A percentile compares a stretch with the other conserved stretches of the same genome.
Evolutionary conservation across 2,888 invertebrate species (phyloP).

Genomic region (Syritta pipiens): DNA sequence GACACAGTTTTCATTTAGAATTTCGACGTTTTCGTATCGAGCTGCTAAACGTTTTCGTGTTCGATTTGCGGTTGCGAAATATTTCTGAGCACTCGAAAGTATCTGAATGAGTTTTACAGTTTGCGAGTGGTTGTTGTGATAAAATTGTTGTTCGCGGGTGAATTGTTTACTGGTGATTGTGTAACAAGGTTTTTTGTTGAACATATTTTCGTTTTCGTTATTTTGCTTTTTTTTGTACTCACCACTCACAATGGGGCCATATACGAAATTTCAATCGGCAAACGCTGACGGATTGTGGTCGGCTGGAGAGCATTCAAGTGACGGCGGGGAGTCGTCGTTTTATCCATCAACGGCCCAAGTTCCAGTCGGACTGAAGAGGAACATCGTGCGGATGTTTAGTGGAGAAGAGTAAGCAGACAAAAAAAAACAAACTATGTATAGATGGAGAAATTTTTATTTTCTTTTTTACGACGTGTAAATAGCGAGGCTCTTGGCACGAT

Average conservation of each 20-base stretch:
- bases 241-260: constrained; percentile 46
- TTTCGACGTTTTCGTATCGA: constrained; percentile 22
- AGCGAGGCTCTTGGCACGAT: not conserved
- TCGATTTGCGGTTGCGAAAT: constrained; percentile 24
- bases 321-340: too few relatives aligned
- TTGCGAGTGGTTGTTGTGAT: constrained; percentile 33
- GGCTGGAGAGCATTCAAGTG: constrained; percentile 9
- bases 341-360: constrained; percentile 72
- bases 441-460: constrained; percentile 1
- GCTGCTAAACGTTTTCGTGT: constrained; percentile 6
- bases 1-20: constrained; percentile 47
- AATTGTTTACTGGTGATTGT: not conserved
- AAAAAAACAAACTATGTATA: constrained; percentile 53
- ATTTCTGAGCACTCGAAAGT: constrained; percentile 1
- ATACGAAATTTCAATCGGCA: constrained; percentile 54
- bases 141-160: constrained; percentile 4
- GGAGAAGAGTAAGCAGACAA: constrained; percentile 79
- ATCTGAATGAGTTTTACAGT: constrained; percentile 20
- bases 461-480: not conserved
- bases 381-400: constrained; percentile 78
- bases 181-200: constrained; percentile 2
- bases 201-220: not conserved
- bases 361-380: constrained; percentile 74
- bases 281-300: constrained; percentile 51
- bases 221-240: not conserved